Conservation (phyloP, 2,797 vertebrate genomes). For the Valencia hispanica region DNA sequence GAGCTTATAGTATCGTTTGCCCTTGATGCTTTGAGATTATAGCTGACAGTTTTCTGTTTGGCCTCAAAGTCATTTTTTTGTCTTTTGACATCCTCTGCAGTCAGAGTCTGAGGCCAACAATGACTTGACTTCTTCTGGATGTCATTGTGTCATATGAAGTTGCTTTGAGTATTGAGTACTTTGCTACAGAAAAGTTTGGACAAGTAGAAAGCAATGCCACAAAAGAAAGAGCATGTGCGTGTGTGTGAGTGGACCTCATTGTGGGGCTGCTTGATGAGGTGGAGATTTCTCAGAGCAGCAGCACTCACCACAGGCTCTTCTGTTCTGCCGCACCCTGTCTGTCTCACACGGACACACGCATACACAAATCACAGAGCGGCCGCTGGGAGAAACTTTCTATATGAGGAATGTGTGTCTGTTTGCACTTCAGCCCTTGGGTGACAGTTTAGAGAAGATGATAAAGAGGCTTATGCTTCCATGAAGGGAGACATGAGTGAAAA, state of each 20-base stretch:
- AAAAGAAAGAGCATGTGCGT: conserved; percentile 13
- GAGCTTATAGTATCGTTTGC: conserved; percentile 32
- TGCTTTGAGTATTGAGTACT: conserved; percentile 18
- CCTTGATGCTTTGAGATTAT: conserved; percentile 40
- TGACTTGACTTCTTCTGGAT: conserved; percentile 60
- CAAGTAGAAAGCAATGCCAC: conserved; percentile 12
- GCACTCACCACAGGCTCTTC: conserved; percentile 65
- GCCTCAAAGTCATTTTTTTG: conserved; percentile 51
- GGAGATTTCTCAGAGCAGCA: conserved; percentile 67
- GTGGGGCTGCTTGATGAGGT: conserved; percentile 61
- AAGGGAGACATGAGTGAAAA: conserved; percentile 13
- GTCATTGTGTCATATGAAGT: conserved; percentile 46
- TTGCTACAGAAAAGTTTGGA: conserved; percentile 31
- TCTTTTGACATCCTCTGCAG: conserved; percentile 52
- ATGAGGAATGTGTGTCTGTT: conserved; percentile 21
- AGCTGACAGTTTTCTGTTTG: conserved; percentile 58
- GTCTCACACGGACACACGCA: conserved; percentile 5
- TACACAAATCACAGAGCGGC: conserved; percentile 22
- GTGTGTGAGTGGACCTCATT: conserved; percentile 17
- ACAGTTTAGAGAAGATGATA: conserved; percentile 28
- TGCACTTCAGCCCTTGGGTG: conserved; percentile 18
- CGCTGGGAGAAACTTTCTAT: conserved; percentile 41
- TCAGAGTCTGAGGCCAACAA: conserved; percentile 46
- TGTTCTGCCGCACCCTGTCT: conserved; percentile 49
- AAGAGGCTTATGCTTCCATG: conserved; percentile 20